Percentiles rank a stretch among this genome's conserved stretches.
These are phyloP conservation scores for Cotesia typhae DNA, from an alignment of 1,140 invertebrate genomes.

Conservation along the genomic window DNA sequence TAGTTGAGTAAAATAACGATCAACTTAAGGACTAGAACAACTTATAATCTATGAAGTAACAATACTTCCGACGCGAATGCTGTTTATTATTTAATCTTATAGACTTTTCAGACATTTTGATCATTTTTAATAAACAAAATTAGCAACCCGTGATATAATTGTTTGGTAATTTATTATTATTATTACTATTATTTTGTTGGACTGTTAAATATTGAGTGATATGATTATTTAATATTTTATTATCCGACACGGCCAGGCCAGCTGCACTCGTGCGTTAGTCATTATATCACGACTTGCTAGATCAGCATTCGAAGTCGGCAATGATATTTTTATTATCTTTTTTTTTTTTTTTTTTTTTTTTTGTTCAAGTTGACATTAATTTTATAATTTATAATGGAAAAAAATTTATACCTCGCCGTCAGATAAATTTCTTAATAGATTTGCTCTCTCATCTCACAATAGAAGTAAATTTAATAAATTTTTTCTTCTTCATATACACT, in stretches of 20 bases:
- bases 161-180: neutral
- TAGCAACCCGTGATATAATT: slow-evolving; percentile 35
- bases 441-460: neutral
- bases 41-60: slow-evolving; percentile 36
- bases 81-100: slow-evolving; percentile 22
- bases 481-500: neutral
- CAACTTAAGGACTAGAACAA: slow-evolving; percentile 42
- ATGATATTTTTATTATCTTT: slow-evolving; percentile 37
- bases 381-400: neutral
- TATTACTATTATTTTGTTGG: neutral
- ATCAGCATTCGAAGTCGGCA: slow-evolving; percentile 36
- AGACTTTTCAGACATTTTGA: slow-evolving; percentile 2
- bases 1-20: slow-evolving; percentile 39
- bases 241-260: slow-evolving; percentile 57
- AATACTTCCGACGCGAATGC: slow-evolving; percentile 33
- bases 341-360: slow-evolving; percentile 29
- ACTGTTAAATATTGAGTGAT: slow-evolving; percentile 34
- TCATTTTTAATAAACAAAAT: slow-evolving; percentile 18
- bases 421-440: neutral
- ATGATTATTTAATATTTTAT: slow-evolving; percentile 31
- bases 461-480: slow-evolving; percentile 3
- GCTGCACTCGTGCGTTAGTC: slow-evolving; percentile 60
- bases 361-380: slow-evolving; percentile 4
- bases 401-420: slow-evolving; percentile 2
- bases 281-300: slow-evolving; percentile 40